Evolutionary conservation across 2,113 vertebrate species (phyloP), one percentile per base, ranked within the genome.

Genomic region (Ameiurus melas): DNA sequence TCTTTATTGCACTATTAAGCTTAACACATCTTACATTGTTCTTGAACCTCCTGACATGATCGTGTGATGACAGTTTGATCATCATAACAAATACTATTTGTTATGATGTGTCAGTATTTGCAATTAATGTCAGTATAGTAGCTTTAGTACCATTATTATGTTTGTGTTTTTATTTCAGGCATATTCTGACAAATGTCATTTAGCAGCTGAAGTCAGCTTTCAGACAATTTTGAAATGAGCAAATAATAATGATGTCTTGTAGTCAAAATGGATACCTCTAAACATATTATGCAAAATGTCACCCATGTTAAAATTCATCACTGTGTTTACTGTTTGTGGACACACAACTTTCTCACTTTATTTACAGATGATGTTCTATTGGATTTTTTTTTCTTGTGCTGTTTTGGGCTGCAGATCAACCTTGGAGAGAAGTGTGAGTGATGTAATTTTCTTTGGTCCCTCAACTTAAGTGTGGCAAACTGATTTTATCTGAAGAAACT

Each of bases 401-500:
- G 79, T 43, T 36, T 14, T 85, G 68, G 25, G 19, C 17, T 87
- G 22, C 33, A 58, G 64, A 25, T 85, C 82, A 70, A 71, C 83
- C 57, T 88, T 88, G 78, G 71, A 53, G 19, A 51, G 57, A 62
- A 75, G 85, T 88, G 66, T 82, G 55, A 87, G 53, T 82, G 39
- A 82, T 85, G 86, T 68, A 62, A 75, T 90, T 90, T 80, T 88
- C 78, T 83, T 85, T 19, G 12, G 53, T 75, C 19, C 33, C 57
- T 85, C 68, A 81, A 25, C 57, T 70, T 86, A 78, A 71, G 70
- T 53, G 58, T 78, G 79, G 83, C 53, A 64, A 86, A 64, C 70
- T 53, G 43, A 86, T 84, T 86, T 79, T 25, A 58, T 83, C 70
- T 86, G 51, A 83, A 86, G 89, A 68, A 86, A 86, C 79, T 66